Evolutionary conservation across 2,888 invertebrate species (phyloP), one percentile per base, ranked within the genome.

Genomic region (Acrobasis repandana): DNA sequence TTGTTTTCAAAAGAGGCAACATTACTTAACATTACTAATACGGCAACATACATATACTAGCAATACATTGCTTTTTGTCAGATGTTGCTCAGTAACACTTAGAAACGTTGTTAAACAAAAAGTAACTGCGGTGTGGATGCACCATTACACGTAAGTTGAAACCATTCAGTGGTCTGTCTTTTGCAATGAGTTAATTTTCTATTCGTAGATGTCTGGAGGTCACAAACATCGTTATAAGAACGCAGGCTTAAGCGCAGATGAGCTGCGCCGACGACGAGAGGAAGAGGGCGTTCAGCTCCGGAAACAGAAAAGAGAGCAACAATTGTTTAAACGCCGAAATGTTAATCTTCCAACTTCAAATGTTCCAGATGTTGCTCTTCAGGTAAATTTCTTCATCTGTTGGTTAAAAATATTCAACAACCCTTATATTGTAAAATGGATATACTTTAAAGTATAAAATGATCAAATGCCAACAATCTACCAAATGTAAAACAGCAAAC

Each of bases 211-310:
- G 97, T 97, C 96, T 77, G 95, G 95, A 68, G 96, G 95, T 76
- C 97, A 97, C 85, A 97, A 97, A 84, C 95, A 97, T 89, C 96
- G 98, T 75, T 99, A 98, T 85, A 98, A 99, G 95, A 98, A 98
- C 93, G 95, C 95, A 67, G 98, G 97, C 1, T 90, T 98, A 72
- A 98, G 98, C 88, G 96, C 97, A 5, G 96, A 98, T 70, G 98
- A 99, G 88, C 93, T 98, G 74, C 94, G 99, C 56, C 94, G 98
- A 59, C 93, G 98, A 48, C 93, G 99, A 49, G 99, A 99, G 85
- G 99, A 99, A 78, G 98, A 98, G 86, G 98, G 98, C 33, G 97
- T 99, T 34, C 98, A 99, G 80, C 93, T 99, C 56, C 93, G 99
- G 59, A 99, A 99, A 93, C 98, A 98, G 77, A 98, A 98, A 87